Evolutionary conservation across 2,113 vertebrate genomes (phyloP), one percentile per base, ranked within the genome.

Genomic region (Burhinus oedicnemus): DNA sequence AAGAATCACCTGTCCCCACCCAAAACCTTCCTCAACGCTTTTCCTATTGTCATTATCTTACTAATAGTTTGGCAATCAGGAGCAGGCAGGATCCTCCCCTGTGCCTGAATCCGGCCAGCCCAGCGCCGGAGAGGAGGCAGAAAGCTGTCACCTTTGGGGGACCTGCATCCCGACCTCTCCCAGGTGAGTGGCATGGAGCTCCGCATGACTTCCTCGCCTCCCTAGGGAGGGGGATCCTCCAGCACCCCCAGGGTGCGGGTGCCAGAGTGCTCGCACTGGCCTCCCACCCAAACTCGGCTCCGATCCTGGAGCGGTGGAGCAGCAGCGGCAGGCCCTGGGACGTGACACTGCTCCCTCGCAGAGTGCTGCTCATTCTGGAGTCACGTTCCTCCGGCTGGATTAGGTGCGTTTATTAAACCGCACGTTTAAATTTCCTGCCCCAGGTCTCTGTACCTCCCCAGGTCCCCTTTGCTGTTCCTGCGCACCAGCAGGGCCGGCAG

Each of bases 241-340:
- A 9, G 29, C 27, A n/a, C 36, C n/a, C n/a, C n/a, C 19, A 4
- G 25, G 38, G 19, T 8, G 15, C 22, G 3, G 51, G 27, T 21
- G 38, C 15, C 6, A 1, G 44, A 10, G 12, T 4, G 12, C 44
- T 34, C 1, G 2, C 51, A 30, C 64, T 49, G n/a, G 34, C 47
- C 36, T 34, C 54, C 34, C 2, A 11, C 36, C 12, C 4, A 4
- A 16, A 25, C 62, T 85, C 3, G 1, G 21, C 60, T 32, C 72
- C 1, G 2, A 5, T 6, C 29, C 52, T 1, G 1, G 4, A 23
- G 36, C 81, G 0, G 1, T 16, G 44, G 16, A 22, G 25, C 0
- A 3, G 64, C 70, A 15, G 58, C 1, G 0, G 23, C 19, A 27
- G 17, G 20, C 12, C 18, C 49, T 6, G 57, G 36, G 45, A 19